Base-by-base conservation (phyloP, 2,113 vertebrate species). In the Cyanoliseus patagonus region DNA sequence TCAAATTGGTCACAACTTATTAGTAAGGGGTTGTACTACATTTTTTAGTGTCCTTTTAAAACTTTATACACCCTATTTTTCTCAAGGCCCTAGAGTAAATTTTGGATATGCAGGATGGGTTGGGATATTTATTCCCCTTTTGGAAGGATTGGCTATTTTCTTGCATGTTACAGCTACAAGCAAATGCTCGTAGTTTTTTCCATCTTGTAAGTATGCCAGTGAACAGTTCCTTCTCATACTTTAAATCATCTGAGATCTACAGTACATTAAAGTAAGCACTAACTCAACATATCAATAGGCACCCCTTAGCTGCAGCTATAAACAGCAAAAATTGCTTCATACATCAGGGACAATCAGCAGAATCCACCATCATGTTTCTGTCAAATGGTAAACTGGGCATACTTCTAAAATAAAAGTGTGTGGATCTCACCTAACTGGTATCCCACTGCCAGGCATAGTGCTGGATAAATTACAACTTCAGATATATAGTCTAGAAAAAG, bases 111-210 rank as follows among this genome's bases (percentile, higher is more conserved):
- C n/a, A 87, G n/a, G 24, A 83, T 77, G 41, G 7, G 2, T 77
- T 80, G 30, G 14, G 27, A 12, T 82, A 68, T 39, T 91, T 95
- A 92, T 94, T 82, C 90, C 77, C 53, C 51, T 61, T 94, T 95
- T 74, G 57, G 79, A 92, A 97, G 31, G 37, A 90, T 73, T 70
- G 61, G n/a, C 47, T 96, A 37, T 5, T 68, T 97, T 86, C 88
- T 96, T 86, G 46, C 37, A 13, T 87, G 72, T 95, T 95, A 72
- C 3, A 7, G 31, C 51, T 94, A 70, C 27, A 92, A 93, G 37
- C n/a, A 88, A 95, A 92, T 95, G 52, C 78, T 96, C 91, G 52
- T 47, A 85, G 46, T 93, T 92, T 87, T 53, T 84, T 88, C 77
- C 15, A 24, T 80, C 83, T 91, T 79, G 88, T 5, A 17, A 42